Conservation (phyloP, 2,797 vertebrate genomes). For the Pempheris klunzingeri region DNA sequence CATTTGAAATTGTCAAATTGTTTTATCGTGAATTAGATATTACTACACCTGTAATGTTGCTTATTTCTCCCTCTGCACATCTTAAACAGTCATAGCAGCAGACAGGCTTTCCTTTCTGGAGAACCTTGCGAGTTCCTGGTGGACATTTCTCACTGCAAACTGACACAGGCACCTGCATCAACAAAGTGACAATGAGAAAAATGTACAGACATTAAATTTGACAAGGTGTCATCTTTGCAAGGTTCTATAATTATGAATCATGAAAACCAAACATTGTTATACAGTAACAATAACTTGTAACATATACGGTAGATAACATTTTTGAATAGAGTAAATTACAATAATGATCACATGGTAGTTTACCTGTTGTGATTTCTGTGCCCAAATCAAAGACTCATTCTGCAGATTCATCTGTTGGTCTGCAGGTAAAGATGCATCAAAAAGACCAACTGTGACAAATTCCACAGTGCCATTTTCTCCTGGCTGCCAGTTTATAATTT, state of each 20-base stretch:
- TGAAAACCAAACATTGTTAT: neutral
- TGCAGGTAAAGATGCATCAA: constrained; percentile 72
- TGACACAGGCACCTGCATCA: constrained; percentile 1
- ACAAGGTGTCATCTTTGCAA: constrained; percentile 18
- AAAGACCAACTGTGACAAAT: constrained; percentile 76
- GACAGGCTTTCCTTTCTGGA: constrained; percentile 47
- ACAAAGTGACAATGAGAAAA: neutral
- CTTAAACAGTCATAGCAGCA: constrained; percentile 73
- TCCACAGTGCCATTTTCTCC: constrained; percentile 48
- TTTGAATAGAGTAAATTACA: too few relatives aligned
- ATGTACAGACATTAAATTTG: neutral
- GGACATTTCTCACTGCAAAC: constrained; percentile 11
- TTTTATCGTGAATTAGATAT: neutral
- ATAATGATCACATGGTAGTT: neutral
- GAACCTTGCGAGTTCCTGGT: constrained; percentile 40
- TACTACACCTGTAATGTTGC: constrained; percentile 67
- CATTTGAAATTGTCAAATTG: neutral
- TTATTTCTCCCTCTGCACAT: constrained; percentile 76
- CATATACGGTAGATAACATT: too few relatives aligned
- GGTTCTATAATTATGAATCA: neutral
- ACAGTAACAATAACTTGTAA: neutral
- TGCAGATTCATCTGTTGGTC: constrained; percentile 65
- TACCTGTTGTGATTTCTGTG: constrained; percentile 64
- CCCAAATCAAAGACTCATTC: constrained; percentile 70
- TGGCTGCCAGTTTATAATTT: constrained; percentile 82